Base-by-base conservation (phyloP, 2,113 vertebrate genomes). In the Nematolebias whitei region DNA sequence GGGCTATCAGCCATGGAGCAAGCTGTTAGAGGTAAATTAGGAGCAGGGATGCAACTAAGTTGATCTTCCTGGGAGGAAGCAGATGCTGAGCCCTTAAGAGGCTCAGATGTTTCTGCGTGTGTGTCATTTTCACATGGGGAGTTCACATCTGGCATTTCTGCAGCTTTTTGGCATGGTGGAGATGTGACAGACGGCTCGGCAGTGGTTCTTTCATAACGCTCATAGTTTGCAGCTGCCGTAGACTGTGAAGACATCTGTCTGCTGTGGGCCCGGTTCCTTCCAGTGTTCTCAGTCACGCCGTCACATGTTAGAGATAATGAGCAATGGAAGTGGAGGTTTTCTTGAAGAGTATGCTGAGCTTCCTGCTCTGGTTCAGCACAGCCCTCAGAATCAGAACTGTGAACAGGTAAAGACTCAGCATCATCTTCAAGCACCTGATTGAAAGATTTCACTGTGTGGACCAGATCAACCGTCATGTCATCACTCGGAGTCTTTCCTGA, bases 351-450 rank as follows among this genome's bases (percentile, higher is more conserved):
- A 51, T 38, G 44, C 43, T 60, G 60, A 59, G 29, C 18, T 8
- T 76, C 74, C 49, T 80, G 76, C 16, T 44, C 1, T 19, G 79
- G 79, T 52, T 86, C 80, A 18, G 54, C 12, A 41, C 81, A 83
- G 18, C 14, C 70, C 63, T 89, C 84, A 49, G 87, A 88, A 49
- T 84, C 81, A n/a, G 63, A 84, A 50, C 76, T 80, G 67, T 64
- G 52, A 58, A 20, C 3, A 22, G 83, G 80, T 56, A 76, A 44
- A 53, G 79, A 68, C 22, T 88, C 83, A 3, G 15, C 75, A 0
- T 20, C 12, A 13, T 83, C 83, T 26, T 56, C 71, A 35, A 62
- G 56, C 16, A 75, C 69, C 2, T 80, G 67, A 4, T 80, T 6
- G 2, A 18, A 10, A 13, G 14, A 22, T 14, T 52, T 63, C 38